phyloP scores from a whole-genome alignment of 2,888 invertebrate genomes.

The Sussaba pulchella region DNA sequence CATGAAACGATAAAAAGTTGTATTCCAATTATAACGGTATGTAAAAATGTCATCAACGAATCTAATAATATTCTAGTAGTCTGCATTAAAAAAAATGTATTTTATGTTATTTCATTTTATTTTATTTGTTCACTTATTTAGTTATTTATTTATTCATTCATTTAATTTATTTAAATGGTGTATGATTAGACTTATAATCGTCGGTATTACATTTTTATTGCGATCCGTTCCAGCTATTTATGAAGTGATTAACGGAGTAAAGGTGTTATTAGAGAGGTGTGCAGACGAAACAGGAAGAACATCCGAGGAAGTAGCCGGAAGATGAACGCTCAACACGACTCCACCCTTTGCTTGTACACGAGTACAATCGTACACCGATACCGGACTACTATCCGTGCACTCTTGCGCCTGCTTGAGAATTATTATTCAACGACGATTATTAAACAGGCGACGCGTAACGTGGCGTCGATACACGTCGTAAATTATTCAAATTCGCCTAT shows the following conservation, averaged over 20 bases:
- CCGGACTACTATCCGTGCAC: background rate
- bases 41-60: too few species aligned
- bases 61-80: too few species aligned
- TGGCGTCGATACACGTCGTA: slow-evolving; percentile 64
- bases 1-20: too few species aligned
- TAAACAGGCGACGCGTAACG: slow-evolving; percentile 59
- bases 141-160: background rate
- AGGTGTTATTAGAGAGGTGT: slow-evolving; percentile 46
- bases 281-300: slow-evolving; percentile 51
- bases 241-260: slow-evolving; percentile 46
- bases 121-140: too few species aligned
- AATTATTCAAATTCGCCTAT: slow-evolving; percentile 63
- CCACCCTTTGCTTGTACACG: slow-evolving; percentile 38
- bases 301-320: slow-evolving; percentile 49
- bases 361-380: slow-evolving; percentile 28
- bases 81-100: too few species aligned
- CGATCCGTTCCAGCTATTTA: slow-evolving; percentile 43
- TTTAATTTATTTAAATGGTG: background rate
- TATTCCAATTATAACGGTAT: too few species aligned
- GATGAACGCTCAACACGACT: slow-evolving; percentile 61
- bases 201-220: slow-evolving; percentile 30
- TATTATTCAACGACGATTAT: slow-evolving; percentile 66
- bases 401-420: too few species aligned
- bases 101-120: background rate
- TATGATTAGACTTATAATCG: slow-evolving; percentile 33